Percentiles rank a stretch among this genome's conserved stretches.
Conservation (phyloP, 2,888 invertebrate species). For the Autographa gamma region DNA sequence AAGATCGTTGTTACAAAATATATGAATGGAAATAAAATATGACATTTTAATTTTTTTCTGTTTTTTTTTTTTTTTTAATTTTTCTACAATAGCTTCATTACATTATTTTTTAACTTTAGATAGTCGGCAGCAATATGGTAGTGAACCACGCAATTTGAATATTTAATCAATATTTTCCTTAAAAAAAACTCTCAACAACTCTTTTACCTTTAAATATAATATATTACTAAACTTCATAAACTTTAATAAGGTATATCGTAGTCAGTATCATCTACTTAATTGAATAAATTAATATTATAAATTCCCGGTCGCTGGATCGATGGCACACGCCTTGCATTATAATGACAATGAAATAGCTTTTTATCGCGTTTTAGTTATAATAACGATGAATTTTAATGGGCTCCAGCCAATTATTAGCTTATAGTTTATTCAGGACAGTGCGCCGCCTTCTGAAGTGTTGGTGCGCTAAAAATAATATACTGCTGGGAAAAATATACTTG, state of each 20-base stretch:
- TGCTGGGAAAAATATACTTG: not conserved
- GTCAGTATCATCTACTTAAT: slow-evolving; percentile 6
- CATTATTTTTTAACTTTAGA: too few species aligned
- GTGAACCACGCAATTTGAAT: too few species aligned
- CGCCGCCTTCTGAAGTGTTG: not conserved
- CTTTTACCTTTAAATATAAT: too few species aligned
- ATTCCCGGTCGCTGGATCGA: slow-evolving; percentile 16
- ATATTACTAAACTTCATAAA: not conserved
- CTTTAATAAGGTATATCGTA: not conserved
- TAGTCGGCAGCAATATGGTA: too few species aligned
- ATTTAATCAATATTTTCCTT: too few species aligned
- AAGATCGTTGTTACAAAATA: too few species aligned
- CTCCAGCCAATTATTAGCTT: slow-evolving; percentile 42
- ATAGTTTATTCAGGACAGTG: slow-evolving; percentile 47
- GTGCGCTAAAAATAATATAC: not conserved
- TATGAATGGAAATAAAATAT: too few species aligned
- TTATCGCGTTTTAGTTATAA: slow-evolving; percentile 24
- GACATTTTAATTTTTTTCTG: too few species aligned
- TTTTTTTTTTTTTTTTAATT: too few species aligned
- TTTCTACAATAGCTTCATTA: too few species aligned
- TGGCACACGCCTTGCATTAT: slow-evolving; percentile 34
- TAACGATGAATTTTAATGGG: slow-evolving; percentile 47
- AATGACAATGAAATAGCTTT: slow-evolving; percentile 47
- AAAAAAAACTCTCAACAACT: too few species aligned
- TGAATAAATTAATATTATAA: slow-evolving; percentile 27